Evolutionary conservation across 2,888 invertebrate species (phyloP).

Genomic region (Mythimna lalbum): DNA sequence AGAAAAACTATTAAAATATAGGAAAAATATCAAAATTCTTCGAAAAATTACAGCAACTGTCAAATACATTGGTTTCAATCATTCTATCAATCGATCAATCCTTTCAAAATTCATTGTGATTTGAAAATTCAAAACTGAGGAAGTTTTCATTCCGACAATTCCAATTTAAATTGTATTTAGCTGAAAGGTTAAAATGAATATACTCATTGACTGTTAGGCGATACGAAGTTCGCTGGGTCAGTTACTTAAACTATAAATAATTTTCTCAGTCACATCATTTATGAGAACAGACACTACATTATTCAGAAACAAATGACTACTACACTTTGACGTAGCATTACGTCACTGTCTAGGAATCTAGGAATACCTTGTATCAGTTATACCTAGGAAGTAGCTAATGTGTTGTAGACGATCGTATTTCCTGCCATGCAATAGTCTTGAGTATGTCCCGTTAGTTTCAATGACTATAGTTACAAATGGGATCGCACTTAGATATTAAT

Average conservation of each 20-base stretch:
- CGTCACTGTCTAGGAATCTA: slow-evolving; percentile 17
- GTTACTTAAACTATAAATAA: slow-evolving; percentile 14
- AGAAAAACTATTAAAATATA: too few species aligned
- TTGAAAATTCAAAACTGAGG: too few species aligned
- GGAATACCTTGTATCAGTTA: slow-evolving; percentile 16
- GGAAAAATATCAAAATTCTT: too few species aligned
- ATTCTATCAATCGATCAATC: too few species aligned
- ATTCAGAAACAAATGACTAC: neutral
- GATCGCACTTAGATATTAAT: slow-evolving; percentile 24
- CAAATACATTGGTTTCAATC: too few species aligned
- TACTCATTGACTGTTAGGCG: too few species aligned
- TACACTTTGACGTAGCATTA: slow-evolving; percentile 1
- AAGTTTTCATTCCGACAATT: too few species aligned
- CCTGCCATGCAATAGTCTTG: neutral
- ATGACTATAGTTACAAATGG: neutral
- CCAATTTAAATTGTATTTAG: too few species aligned
- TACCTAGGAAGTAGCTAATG: slow-evolving; percentile 10
- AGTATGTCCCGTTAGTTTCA: slow-evolving; percentile 8
- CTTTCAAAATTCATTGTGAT: too few species aligned
- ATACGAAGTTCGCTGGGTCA: too few species aligned
- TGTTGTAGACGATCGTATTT: slow-evolving; percentile 28
- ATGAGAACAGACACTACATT: neutral
- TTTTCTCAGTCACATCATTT: neutral
- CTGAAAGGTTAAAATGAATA: too few species aligned
- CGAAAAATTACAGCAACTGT: too few species aligned